Conservation (phyloP, 53 echinoderm and acorn worm genomes). For the Echinometra lucunter region DNA sequence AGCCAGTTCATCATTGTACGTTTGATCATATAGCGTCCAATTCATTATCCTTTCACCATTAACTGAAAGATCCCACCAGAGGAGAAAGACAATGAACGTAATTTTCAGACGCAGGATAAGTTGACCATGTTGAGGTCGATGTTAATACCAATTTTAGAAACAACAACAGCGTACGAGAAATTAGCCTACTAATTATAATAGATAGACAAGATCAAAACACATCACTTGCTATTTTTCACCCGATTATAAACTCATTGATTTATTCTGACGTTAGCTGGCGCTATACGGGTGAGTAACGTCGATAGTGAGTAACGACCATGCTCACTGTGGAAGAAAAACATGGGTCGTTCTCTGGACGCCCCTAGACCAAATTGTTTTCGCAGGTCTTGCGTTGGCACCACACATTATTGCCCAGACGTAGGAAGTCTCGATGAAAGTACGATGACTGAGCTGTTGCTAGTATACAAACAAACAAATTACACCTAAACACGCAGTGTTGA, state of each 20-base stretch:
- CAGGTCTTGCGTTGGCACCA: slow-evolving; percentile 35
- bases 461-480: neutral
- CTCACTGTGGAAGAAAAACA: neutral
- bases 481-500: neutral
- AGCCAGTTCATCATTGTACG: no score
- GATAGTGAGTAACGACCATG: neutral
- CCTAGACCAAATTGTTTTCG: slow-evolving; percentile 29
- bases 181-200: no score
- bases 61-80: no score
- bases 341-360: neutral
- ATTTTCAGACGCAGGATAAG: no score
- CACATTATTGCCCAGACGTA: neutral
- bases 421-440: neutral
- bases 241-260: neutral
- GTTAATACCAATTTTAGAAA: no score
- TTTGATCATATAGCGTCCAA: no score
- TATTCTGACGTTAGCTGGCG: neutral
- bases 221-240: no score
- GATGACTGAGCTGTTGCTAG: neutral
- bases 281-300: slow-evolving; percentile 9
- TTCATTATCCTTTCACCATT: no score
- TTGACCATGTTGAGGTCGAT: no score
- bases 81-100: no score
- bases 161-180: no score
- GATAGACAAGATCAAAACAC: no score